These are phyloP conservation scores for Sphecodes monilicornis DNA, from an alignment of 2,888 invertebrate genomes.

Conservation along the genomic window DNA sequence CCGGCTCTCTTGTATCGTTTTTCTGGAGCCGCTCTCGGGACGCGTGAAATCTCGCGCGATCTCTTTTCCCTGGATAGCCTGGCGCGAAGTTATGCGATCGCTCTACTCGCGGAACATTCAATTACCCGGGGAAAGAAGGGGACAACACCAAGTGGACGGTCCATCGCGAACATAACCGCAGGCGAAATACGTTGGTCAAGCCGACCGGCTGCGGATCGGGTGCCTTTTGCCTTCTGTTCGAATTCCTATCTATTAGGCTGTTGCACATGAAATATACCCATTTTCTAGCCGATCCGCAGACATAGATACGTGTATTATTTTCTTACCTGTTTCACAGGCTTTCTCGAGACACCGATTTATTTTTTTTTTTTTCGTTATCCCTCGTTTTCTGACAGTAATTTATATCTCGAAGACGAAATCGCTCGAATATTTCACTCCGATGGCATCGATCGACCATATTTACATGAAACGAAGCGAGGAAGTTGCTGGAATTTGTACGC, in stretches of 20 bases:
- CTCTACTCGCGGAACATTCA: conserved; percentile 16
- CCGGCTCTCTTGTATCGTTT: conserved; percentile 14
- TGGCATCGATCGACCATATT: not conserved
- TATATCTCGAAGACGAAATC: conserved; percentile 3
- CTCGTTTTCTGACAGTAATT: not conserved
- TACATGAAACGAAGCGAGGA: not conserved
- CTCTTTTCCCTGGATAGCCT: conserved; percentile 4
- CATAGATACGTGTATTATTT: not conserved
- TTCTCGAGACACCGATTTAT: not conserved
- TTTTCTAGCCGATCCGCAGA: conserved; percentile 2
- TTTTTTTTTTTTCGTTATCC: not conserved
- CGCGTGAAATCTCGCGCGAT: conserved; percentile 43
- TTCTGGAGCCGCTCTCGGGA: not conserved
- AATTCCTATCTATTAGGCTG: conserved; percentile 17
- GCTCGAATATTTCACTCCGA: not conserved
- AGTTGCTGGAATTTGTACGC: not conserved
- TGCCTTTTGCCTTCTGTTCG: conserved; percentile 14
- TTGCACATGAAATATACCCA: conserved; percentile 3
- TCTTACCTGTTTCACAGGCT: not conserved
- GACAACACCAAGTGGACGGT: conserved; percentile 8
- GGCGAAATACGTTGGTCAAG: not conserved
- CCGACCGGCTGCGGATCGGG: not conserved
- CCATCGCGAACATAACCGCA: conserved; percentile 10
- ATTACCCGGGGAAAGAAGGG: conserved; percentile 18
- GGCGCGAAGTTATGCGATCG: conserved; percentile 16